phyloP scores from a whole-genome alignment of 2,113 vertebrate species.

The Lophochroa leadbeateri region DNA sequence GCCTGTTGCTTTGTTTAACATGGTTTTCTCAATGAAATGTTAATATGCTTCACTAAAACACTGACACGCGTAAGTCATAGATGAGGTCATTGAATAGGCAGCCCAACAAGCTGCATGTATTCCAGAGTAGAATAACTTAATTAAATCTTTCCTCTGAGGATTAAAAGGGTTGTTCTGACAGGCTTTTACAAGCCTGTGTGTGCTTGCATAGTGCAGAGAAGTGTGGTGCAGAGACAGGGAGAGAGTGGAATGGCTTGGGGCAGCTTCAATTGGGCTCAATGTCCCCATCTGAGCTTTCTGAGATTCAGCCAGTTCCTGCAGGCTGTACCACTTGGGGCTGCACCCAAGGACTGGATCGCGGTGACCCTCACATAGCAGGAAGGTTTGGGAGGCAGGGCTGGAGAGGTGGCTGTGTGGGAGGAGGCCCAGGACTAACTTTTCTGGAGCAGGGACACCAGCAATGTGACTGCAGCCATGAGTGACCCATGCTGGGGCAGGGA shows the following conservation, averaged over 20 bases:
- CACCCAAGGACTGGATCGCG: not conserved
- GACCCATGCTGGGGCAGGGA: not conserved
- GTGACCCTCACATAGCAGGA: fast-evolving
- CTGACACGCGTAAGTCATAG: not conserved
- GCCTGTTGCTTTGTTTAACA: conserved; percentile 11
- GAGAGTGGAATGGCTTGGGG: fast-evolving
- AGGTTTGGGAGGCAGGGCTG: not conserved
- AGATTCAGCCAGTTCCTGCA: not conserved
- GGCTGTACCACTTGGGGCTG: not conserved
- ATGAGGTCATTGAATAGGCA: not conserved
- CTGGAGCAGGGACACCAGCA: not conserved
- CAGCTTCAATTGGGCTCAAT: fast-evolving
- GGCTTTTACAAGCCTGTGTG: not conserved
- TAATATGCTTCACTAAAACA: conserved; percentile 19
- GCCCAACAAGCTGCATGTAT: not conserved
- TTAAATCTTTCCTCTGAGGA: conserved; percentile 44
- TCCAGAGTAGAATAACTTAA: not conserved
- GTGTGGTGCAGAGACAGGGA: not conserved
- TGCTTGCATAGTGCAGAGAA: fast-evolving
- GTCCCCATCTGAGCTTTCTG: fast-evolving
- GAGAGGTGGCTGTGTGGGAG: not conserved
- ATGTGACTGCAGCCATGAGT: fast-evolving
- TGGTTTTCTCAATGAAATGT: conserved; percentile 20
- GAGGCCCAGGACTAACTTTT: not conserved
- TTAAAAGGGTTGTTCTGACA: not conserved